Base-by-base conservation (phyloP, 2,888 invertebrate species). In the Encarsia formosa region DNA sequence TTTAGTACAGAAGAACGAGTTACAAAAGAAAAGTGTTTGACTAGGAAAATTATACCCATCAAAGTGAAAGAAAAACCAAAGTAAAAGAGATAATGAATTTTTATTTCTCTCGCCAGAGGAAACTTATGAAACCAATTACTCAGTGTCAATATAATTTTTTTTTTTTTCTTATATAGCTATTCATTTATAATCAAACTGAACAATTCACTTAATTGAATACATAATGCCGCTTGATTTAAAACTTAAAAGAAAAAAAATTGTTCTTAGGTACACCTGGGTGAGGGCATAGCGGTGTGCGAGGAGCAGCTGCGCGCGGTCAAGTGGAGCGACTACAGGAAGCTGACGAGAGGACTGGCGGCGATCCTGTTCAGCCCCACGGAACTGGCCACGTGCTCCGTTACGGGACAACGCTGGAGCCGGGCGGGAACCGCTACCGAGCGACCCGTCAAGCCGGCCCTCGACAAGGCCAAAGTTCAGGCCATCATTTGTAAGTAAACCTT, bases 371-470 rank as follows among this genome's bases (percentile, higher is more conserved):
- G 85, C 62, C 85, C 86, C 9, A 83, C 84, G 58, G 86, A 86
- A 73, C 75, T 86, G 68, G 86, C 86, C 15, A 85, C 86, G 20
- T 85, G 85, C 70, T 86, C 86, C 15, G 86, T 86, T 45, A 86
- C 86, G 43, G 86, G 86, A 34, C 86, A 86, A 76, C 79, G 86
- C 55, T 86, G 86, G 86, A 85, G 85, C 64, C 78, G 86, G 38
- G 86, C 86, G 34, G 85, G 85, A 32, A 83, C 82, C 61, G 85
- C 84, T 62, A 71, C 74, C 31, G 83, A 85, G 61, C 78, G 86
- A 32, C 86, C 86, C n/a, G 86, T 86, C 32, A 86, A 86, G 71
- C 86, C 86, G 46, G 86, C 86, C 40, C 75, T 86, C 52, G 85
- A 86, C 73, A 78, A 84, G 41, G 81, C 83, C 69, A 81, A 86